Evolutionary conservation across 2,888 invertebrate species (phyloP).

Genomic region (Ptycholaimellus sp.): DNA sequence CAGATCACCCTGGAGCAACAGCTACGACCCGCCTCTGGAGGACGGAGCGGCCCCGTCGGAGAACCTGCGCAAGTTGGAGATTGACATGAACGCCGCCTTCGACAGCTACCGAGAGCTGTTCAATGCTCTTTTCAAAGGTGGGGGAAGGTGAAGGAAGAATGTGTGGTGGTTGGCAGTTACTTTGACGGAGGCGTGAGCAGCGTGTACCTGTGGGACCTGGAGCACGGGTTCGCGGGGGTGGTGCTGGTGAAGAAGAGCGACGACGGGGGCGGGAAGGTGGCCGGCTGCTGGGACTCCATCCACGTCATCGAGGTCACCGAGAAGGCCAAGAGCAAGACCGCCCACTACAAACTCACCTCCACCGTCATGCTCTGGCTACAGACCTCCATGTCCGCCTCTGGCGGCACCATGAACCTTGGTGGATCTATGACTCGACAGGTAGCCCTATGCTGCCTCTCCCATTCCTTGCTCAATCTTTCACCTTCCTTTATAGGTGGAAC

Average conservation of each 20-base stretch:
- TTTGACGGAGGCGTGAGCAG: conserved; percentile 98
- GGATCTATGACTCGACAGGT: conserved; percentile 91
- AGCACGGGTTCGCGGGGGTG: conserved; percentile 78
- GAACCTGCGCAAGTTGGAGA: conserved; percentile 68
- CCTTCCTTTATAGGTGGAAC: conserved; percentile 50
- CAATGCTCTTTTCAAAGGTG: no score
- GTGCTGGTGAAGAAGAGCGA: conserved; percentile 85
- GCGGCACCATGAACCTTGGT: conserved; percentile 95
- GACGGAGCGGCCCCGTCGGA: conserved; percentile 98
- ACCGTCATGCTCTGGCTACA: conserved; percentile 99
- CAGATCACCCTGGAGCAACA: conserved; percentile 94
- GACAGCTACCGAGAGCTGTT: conserved; percentile 62
- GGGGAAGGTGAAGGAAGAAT: background rate
- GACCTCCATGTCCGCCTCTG: conserved; percentile 60
- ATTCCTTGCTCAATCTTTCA: background rate
- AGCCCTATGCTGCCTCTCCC: conserved; percentile 7
- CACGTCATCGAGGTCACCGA: conserved; percentile 84
- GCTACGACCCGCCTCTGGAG: conserved; percentile 84
- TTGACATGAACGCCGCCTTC: conserved; percentile 93
- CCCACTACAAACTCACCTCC: conserved; percentile 92
- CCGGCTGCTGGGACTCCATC: conserved; percentile 98
- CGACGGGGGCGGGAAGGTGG: conserved; percentile 89
- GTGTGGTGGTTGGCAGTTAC: conserved; percentile 40
- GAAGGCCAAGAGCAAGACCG: conserved; percentile 38
- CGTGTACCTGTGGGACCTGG: conserved; percentile 96